Evolutionary conservation across 2,888 invertebrate genomes (phyloP).

Genomic region (Empis stercorea): DNA sequence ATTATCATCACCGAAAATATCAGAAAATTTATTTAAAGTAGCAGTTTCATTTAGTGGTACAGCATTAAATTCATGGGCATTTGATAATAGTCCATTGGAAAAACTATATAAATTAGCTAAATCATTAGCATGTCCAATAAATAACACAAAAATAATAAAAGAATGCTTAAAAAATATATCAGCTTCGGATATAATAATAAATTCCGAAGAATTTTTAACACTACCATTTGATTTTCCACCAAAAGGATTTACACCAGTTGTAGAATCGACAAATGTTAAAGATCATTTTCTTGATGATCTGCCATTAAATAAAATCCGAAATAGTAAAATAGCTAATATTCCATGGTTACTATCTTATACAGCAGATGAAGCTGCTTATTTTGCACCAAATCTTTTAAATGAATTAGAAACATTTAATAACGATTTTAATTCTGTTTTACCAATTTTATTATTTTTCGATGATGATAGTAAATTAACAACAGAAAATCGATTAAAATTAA

Average conservation of each 20-base stretch:
- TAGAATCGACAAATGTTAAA: conserved; percentile 38
- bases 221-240: conserved; percentile 44
- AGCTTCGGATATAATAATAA: conserved; percentile 37
- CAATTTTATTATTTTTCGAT: conserved; percentile 46
- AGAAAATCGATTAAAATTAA: neutral
- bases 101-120: conserved; percentile 46
- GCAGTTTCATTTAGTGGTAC: conserved; percentile 41
- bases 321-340: conserved; percentile 44
- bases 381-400: conserved; percentile 39
- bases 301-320: conserved; percentile 45
- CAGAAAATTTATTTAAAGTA: conserved; percentile 8
- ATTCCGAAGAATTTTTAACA: neutral
- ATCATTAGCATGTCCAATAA: conserved; percentile 47
- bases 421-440: conserved; percentile 45
- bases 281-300: conserved; percentile 50
- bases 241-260: conserved; percentile 55
- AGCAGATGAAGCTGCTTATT: conserved; percentile 57
- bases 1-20: too few relatives aligned
- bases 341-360: conserved; percentile 56
- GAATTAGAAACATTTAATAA: conserved; percentile 33
- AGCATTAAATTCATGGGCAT: conserved; percentile 44
- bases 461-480: conserved; percentile 21
- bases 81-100: conserved; percentile 19
- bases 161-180: conserved; percentile 50
- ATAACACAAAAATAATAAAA: conserved; percentile 41